These are phyloP conservation scores for Premnoplex brunnescens DNA, from an alignment of 2,797 vertebrate genomes.

Conservation along the genomic window DNA sequence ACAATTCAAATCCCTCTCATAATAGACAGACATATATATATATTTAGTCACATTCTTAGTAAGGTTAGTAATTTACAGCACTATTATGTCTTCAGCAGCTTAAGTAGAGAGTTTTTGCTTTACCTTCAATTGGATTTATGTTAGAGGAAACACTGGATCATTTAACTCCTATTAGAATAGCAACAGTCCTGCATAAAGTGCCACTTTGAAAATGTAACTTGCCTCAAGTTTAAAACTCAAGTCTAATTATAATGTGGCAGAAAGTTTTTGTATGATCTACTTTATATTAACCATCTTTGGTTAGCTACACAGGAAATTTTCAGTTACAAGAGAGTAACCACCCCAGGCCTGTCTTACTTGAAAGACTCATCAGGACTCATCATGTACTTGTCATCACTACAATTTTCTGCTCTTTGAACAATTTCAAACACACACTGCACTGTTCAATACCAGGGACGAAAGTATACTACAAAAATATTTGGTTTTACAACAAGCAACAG, in stretches of 20 bases:
- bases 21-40: background rate
- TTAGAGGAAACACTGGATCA: background rate
- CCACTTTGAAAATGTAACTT: background rate
- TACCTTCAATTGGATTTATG: background rate
- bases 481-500: background rate
- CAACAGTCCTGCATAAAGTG: background rate
- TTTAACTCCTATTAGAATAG: background rate
- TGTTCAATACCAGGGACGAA: background rate
- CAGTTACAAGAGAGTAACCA: background rate
- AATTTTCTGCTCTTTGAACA: background rate
- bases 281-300: background rate
- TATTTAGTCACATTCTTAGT: background rate
- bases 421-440: background rate
- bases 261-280: background rate
- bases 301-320: background rate
- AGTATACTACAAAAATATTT: background rate
- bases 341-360: background rate
- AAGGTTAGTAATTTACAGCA: background rate
- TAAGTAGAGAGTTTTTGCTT: background rate
- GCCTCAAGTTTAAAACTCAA: background rate
- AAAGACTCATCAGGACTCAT: background rate
- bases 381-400: background rate
- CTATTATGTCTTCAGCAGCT: background rate
- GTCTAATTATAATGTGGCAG: background rate
- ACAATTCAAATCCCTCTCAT: background rate